Evolutionary conservation across 2,797 vertebrate genomes (phyloP).

Genomic region (Tolypeutes matacus): DNA sequence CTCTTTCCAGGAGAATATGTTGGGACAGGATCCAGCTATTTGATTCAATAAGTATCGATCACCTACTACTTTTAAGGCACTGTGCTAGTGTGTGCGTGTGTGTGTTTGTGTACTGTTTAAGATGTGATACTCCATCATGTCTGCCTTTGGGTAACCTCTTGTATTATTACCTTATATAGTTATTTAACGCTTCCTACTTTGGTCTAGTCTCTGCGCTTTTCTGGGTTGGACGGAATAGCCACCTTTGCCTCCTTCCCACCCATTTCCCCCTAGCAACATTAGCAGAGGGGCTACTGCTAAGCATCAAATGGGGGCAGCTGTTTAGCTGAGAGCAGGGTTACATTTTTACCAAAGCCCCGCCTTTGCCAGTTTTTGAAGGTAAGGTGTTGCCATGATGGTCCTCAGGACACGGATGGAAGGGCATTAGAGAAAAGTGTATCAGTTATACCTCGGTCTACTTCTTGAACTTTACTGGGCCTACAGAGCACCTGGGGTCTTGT

Average conservation of each 20-base stretch:
- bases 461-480: neutral
- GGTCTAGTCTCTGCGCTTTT: neutral
- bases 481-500: neutral
- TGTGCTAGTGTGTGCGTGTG: neutral
- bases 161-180: neutral
- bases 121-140: neutral
- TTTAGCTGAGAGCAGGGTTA: neutral
- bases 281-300: neutral
- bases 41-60: neutral
- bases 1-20: neutral
- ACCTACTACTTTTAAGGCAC: neutral
- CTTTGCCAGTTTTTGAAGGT: neutral
- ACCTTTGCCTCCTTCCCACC: neutral
- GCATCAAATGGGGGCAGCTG: neutral
- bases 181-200: neutral
- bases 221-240: neutral
- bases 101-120: neutral
- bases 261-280: neutral
- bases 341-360: neutral
- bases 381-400: neutral
- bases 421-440: neutral
- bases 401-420: neutral
- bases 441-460: neutral
- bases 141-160: neutral
- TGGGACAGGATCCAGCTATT: slow-evolving; percentile 5